Evolutionary conservation across 2,113 vertebrate species (phyloP), one percentile per base, ranked within the genome.

Genomic region (Picathartes gymnocephalus): DNA sequence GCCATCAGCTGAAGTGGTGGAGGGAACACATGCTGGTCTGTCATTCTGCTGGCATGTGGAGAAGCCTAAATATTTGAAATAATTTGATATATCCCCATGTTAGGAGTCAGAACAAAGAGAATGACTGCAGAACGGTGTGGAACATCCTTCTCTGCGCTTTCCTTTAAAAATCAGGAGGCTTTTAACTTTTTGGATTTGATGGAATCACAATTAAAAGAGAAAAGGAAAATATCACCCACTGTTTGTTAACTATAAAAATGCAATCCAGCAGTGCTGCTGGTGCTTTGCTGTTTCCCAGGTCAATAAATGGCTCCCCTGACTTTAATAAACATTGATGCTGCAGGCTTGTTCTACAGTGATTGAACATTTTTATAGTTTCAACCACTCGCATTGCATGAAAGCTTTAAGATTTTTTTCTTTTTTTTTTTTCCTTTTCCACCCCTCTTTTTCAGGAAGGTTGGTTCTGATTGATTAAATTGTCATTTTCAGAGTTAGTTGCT

Each of bases 401-500:
- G 76, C 68, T 74, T 92, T 79, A 69, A 64, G 40, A 51, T 27
- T 88, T 94, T 86, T 85, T 61, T 40, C 9, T 37, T 1, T 5
- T 16, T 47, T 47, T 37, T 40, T 9, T 5, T 16, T 47, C 40
- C n/a, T 40, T 9, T 15, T 4, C 7, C 47, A 77, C 42, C 15
- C 8, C 35, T 35, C 28, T 87, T 88, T 88, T 95, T 95, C 86
- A 77, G 71, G 73, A 95, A 91, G 51, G 80, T 87, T 96, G 83
- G 70, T 95, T 93, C 96, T 97, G 97, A 94, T 97, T 97, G 97
- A 97, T 97, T 97, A 97, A 97, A 96, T 97, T 97, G 96, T 96
- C 94, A 95, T 97, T 81, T 97, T 96, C 85, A 85, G 88, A 96
- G 80, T 96, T 97, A 95, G 84, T 86, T 94, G 94, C 95, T 97